These are phyloP conservation scores for Hyperoplus immaculatus DNA, from an alignment of 2,797 vertebrate genomes.

Conservation along the genomic window DNA sequence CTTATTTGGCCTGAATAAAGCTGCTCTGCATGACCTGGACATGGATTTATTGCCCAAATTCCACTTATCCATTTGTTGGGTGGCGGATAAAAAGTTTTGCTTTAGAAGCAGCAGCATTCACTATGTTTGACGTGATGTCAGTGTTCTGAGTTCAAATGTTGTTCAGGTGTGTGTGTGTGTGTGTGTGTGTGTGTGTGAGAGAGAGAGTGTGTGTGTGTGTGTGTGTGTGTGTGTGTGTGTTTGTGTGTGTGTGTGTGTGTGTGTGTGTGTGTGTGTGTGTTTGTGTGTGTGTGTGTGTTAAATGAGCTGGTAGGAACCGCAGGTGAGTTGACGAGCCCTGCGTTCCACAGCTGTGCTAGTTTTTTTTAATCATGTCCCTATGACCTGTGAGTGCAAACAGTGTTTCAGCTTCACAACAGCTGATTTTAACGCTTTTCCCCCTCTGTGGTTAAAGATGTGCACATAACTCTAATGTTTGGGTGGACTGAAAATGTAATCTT, in stretches of 20 bases:
- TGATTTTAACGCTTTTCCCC: background rate
- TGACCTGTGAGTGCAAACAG: background rate
- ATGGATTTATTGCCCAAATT: conserved; percentile 15
- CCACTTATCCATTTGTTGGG: background rate
- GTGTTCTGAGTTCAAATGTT: conserved; percentile 24
- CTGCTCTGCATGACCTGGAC: background rate
- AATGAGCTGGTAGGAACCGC: conserved; percentile 2
- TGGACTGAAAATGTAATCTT: background rate
- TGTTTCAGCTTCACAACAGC: conserved; percentile 4
- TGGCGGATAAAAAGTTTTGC: background rate
- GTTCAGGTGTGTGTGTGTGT: conserved; percentile 8
- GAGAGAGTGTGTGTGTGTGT: no score
- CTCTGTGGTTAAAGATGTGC: background rate
- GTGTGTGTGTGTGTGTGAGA: no score
- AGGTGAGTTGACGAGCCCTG: conserved; percentile 8
- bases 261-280: background rate
- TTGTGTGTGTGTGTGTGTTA: conserved; percentile 5
- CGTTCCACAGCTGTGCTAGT: conserved; percentile 11
- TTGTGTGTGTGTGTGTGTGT: no score
- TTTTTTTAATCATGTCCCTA: background rate
- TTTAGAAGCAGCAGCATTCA: background rate
- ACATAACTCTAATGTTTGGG: background rate
- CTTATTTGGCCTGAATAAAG: conserved; percentile 28
- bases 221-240: no score
- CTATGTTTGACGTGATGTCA: conserved; percentile 14